Base-by-base conservation (phyloP, 2,888 invertebrate genomes). In the Leucophenga montana region DNA sequence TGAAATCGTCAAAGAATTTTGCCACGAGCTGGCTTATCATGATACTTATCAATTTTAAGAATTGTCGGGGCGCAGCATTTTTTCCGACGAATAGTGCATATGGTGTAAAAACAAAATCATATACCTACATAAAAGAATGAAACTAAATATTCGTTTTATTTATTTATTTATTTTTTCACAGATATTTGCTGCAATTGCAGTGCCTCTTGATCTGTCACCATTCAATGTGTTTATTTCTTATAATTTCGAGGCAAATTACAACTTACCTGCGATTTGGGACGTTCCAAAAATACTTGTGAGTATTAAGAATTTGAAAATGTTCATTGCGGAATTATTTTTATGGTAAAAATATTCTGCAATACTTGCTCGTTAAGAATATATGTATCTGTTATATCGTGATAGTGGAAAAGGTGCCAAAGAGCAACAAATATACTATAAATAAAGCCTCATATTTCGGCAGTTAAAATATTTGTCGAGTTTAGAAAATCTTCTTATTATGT, bases 211-310 rank as follows among this genome's bases (percentile, higher is more conserved):
- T 78, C 89, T 93, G 3, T 92, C 92, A 0, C 91, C 91, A 69
- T 91, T 92, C 71, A 92, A 92, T 80, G 92, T 94, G 2, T 94
- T 93, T 77, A 87, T 94, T 48, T 93, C 94, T 0, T 93, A 93
- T 85, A 94, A 94, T 88, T 93, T 94, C 79, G 94, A 94, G 80
- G 91, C 92, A 0, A 92, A 91, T 83, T 94, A 93, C 86, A 86
- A 85, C 70, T 86, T 92, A 4, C 91, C 94, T 0, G 89, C 84
- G 33, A 93, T 92, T 14, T 87, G 84, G 83, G 71, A 71, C 27
- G 50, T 78, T 27, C 85, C 85, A 11, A 77, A 75, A 0, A 53
- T 76, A 68, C 74, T 78, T 62, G 86, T 87, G 76, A 78, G 85
- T 66, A 48, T 39, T 4, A 16, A 16, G 50, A 11, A 4, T 27